These are phyloP conservation scores for Magallana angulata DNA, from an alignment of 1,140 invertebrate genomes.

Conservation along the genomic window DNA sequence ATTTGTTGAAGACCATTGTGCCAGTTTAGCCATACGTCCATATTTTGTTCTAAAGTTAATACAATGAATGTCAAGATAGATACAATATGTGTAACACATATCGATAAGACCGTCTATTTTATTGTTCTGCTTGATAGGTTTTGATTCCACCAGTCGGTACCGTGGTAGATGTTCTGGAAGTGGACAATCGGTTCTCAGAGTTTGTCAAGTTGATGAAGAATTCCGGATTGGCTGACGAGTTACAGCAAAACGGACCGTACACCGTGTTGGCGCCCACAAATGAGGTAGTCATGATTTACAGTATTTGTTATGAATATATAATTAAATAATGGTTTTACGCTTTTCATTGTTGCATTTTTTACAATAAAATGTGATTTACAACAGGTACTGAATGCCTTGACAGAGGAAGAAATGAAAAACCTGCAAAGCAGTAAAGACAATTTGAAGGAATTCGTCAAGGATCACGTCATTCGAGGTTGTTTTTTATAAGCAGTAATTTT, in stretches of 20 bases:
- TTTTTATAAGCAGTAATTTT: too few relatives aligned
- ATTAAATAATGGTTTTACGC: too few relatives aligned
- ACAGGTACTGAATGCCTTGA: neutral
- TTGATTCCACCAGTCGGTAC: slow-evolving; percentile 67
- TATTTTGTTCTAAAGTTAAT: too few relatives aligned
- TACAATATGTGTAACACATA: too few relatives aligned
- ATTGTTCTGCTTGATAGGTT: slow-evolving; percentile 54
- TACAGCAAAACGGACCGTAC: slow-evolving; percentile 63
- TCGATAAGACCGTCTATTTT: neutral
- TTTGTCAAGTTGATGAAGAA: slow-evolving; percentile 65
- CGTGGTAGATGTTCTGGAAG: slow-evolving; percentile 64
- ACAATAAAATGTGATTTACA: too few relatives aligned
- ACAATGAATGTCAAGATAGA: too few relatives aligned
- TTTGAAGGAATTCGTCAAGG: neutral
- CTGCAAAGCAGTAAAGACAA: slow-evolving; percentile 11
- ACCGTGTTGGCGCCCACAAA: slow-evolving; percentile 73
- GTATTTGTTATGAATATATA: too few relatives aligned
- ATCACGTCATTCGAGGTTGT: neutral
- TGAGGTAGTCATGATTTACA: slow-evolving; percentile 52
- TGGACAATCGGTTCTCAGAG: slow-evolving; percentile 60
- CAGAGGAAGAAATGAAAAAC: neutral
- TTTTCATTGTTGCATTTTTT: too few relatives aligned
- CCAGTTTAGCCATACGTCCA: too few relatives aligned
- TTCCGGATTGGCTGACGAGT: slow-evolving; percentile 61
- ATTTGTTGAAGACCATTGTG: too few relatives aligned